Percentiles rank a stretch among this genome's conserved stretches.
These are phyloP conservation scores for Stratiolaelaps scimitus DNA, from an alignment of 1,140 invertebrate genomes.

Conservation along the genomic window DNA sequence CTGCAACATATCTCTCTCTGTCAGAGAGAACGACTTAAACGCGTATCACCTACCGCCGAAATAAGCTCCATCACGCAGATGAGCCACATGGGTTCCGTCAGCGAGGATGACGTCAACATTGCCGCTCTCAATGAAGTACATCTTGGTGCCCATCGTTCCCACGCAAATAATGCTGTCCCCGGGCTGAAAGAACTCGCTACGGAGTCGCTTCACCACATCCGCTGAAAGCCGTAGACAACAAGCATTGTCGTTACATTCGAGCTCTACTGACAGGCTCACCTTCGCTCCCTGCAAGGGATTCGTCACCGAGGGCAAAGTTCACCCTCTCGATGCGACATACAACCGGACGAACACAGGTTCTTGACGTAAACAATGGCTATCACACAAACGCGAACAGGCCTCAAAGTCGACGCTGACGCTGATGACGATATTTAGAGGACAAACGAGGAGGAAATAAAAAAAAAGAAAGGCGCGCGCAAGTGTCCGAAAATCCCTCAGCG, in stretches of 20 bases:
- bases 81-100: slow-evolving; percentile 80
- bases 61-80: slow-evolving; percentile 93
- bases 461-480: background rate
- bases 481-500: background rate
- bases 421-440: too few relatives aligned
- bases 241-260: background rate
- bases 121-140: slow-evolving; percentile 99
- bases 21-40: too few relatives aligned
- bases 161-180: slow-evolving; percentile 91
- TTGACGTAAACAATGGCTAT: too few relatives aligned
- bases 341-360: too few relatives aligned
- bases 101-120: slow-evolving; percentile 96
- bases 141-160: slow-evolving; percentile 64
- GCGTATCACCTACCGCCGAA: slow-evolving; percentile 71
- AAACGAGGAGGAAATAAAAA: background rate
- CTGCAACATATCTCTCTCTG: too few relatives aligned
- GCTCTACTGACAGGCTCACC: too few relatives aligned
- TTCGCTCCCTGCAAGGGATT: too few relatives aligned
- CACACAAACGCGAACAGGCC: too few relatives aligned
- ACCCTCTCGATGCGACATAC: too few relatives aligned
- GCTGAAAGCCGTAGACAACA: background rate
- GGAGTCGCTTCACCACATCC: slow-evolving; percentile 89
- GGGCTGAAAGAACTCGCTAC: slow-evolving; percentile 98
- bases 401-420: too few relatives aligned
- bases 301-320: too few relatives aligned